Percentiles rank a stretch among this genome's conserved stretches.
These are phyloP conservation scores for Lingula anatina DNA, from an alignment of 2,888 invertebrate genomes.

Conservation along the genomic window DNA sequence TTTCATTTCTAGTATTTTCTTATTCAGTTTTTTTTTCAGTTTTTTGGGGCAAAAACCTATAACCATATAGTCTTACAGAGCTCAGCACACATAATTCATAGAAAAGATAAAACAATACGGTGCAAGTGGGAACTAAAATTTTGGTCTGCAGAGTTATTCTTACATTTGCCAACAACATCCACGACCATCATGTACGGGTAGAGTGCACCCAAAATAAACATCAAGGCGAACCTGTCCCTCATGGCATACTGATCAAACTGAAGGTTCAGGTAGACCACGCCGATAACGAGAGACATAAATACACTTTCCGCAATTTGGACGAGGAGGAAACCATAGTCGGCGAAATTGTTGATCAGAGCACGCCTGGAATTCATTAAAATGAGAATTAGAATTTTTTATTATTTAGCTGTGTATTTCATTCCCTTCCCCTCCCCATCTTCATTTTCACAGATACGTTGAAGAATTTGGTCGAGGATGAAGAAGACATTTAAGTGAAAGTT, in stretches of 20 bases:
- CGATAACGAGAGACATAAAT: constrained; percentile 36
- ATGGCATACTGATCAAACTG: constrained; percentile 24
- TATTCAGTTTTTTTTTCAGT: too few species aligned
- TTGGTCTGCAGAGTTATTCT: constrained; percentile 10
- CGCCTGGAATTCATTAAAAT: constrained; percentile 19
- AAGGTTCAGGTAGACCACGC: constrained; percentile 30
- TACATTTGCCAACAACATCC: constrained; percentile 35
- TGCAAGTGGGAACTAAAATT: not conserved
- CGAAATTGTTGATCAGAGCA: constrained; percentile 26
- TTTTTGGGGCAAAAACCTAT: not conserved
- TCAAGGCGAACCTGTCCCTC: constrained; percentile 36
- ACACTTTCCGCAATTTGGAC: constrained; percentile 33
- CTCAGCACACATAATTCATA: not conserved
- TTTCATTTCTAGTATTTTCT: too few species aligned
- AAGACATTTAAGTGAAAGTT: too few species aligned
- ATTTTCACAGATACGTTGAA: too few species aligned
- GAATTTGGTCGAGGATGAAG: too few species aligned
- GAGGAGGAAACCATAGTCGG: constrained; percentile 31
- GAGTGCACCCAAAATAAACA: constrained; percentile 35
- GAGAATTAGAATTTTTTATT: too few species aligned
- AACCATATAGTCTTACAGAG: not conserved
- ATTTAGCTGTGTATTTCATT: too few species aligned
- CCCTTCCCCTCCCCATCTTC: too few species aligned
- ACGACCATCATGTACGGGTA: constrained; percentile 41
- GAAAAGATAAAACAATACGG: not conserved